These are phyloP conservation scores for Picus viridis DNA, from an alignment of 2,797 vertebrate species.

Conservation along the genomic window DNA sequence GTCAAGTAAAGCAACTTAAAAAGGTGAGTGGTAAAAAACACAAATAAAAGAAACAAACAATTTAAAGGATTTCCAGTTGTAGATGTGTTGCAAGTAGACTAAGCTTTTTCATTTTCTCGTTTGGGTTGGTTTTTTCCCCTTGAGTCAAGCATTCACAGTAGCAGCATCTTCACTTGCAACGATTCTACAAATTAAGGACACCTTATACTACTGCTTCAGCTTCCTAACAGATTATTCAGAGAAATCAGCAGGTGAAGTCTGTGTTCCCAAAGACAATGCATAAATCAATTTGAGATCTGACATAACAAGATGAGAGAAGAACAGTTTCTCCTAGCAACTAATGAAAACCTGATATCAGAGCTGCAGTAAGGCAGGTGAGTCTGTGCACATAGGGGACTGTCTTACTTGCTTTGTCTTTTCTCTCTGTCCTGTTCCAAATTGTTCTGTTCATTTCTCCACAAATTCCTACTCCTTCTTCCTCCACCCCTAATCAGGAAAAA, in stretches of 20 bases:
- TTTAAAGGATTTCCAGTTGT: neutral
- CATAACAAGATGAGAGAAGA: neutral
- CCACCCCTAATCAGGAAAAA: neutral
- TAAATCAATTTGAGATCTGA: neutral
- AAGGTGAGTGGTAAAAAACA: neutral
- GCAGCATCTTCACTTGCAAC: neutral
- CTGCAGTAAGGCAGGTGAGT: neutral
- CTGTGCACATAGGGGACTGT: accelerated
- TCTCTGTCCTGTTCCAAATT: neutral
- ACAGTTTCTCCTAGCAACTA: neutral
- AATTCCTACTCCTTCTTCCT: neutral
- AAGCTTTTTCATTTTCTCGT: neutral
- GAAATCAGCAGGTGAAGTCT: neutral
- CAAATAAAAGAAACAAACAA: neutral
- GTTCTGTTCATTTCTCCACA: neutral
- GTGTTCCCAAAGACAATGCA: neutral
- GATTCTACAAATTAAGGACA: neutral
- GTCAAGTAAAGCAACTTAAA: neutral
- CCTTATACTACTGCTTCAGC: neutral
- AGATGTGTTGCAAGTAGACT: neutral
- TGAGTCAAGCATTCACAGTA: neutral
- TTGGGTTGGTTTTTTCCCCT: neutral
- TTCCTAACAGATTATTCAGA: neutral
- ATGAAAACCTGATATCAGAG: neutral
- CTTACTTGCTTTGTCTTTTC: neutral